phyloP scores from a whole-genome alignment of 2,797 vertebrate genomes.

The Lithobates sylvaticus region DNA sequence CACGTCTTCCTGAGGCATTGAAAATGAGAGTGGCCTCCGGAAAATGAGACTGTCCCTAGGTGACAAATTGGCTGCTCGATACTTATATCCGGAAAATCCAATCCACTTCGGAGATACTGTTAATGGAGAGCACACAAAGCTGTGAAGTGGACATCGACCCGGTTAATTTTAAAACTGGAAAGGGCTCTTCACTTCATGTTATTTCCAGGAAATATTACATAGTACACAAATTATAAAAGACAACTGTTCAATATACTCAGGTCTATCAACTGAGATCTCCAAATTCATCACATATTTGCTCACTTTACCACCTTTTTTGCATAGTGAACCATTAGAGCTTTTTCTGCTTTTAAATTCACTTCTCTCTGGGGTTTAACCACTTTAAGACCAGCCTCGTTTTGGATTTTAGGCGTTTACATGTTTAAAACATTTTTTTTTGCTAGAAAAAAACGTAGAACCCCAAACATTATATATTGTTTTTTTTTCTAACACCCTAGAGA shows the following conservation, averaged over 20 bases:
- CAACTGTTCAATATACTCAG: not conserved
- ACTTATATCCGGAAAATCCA: constrained; percentile 14
- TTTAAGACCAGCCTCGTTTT: too few relatives aligned
- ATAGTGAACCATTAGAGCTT: too few relatives aligned
- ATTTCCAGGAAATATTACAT: not conserved
- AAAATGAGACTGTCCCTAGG: not conserved
- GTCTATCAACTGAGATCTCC: not conserved
- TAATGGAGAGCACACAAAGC: not conserved
- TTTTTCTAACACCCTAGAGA: too few relatives aligned
- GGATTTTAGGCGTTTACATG: too few relatives aligned
- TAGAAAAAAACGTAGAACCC: too few relatives aligned
- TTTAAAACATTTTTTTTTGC: too few relatives aligned
- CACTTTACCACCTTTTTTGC: too few relatives aligned
- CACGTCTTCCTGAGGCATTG: not conserved
- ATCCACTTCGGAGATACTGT: constrained; percentile 6
- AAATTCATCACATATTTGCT: too few relatives aligned
- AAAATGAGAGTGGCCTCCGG: not conserved
- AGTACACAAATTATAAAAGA: not conserved
- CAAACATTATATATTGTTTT: too few relatives aligned
- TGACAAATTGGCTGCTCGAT: constrained; percentile 28
- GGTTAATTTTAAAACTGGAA: not conserved
- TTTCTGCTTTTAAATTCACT: too few relatives aligned
- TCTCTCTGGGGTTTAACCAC: too few relatives aligned
- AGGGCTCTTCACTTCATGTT: not conserved
- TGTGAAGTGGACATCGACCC: not conserved